Conservation (phyloP, 2,797 vertebrate genomes). For the Cyclopterus lumpus region DNA sequence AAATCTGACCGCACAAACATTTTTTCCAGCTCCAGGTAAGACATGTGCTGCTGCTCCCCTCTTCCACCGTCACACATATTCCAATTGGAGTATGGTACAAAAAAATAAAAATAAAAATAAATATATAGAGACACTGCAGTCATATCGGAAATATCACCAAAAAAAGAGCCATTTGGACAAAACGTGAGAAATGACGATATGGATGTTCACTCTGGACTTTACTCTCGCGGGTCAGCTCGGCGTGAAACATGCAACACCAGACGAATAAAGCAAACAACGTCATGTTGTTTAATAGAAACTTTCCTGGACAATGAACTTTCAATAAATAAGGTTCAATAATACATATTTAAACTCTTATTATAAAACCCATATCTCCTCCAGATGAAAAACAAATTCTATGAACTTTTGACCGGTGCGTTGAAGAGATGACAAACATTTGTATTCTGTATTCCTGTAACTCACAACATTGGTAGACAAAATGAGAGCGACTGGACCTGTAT, state of each 20-base stretch:
- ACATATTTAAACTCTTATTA: conserved; percentile 14
- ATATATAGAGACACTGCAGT: conserved; percentile 59
- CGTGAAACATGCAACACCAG: conserved; percentile 62
- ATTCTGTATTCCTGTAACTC: not conserved
- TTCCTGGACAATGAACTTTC: conserved; percentile 5
- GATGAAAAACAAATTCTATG: conserved; percentile 5
- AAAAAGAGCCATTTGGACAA: conserved; percentile 41
- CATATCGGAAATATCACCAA: conserved; percentile 42
- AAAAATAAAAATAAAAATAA: conserved; percentile 33
- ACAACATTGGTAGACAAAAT: not conserved
- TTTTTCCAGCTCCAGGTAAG: conserved; percentile 81
- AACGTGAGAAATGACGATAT: conserved; percentile 35
- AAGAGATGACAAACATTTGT: not conserved
- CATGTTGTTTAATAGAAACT: conserved; percentile 24
- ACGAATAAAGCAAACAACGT: conserved; percentile 36
- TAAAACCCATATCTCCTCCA: conserved; percentile 6
- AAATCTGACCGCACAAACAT: conserved; percentile 82
- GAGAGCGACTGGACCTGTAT: not conserved
- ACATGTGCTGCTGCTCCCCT: conserved; percentile 59
- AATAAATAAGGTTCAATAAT: conserved; percentile 2
- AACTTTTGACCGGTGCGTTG: not conserved
- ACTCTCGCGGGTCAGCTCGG: conserved; percentile 32
- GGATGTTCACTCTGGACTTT: conserved; percentile 29
- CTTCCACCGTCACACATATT: conserved; percentile 21
- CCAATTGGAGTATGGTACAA: conserved; percentile 47